Conservation (phyloP, 2,888 invertebrate species). For the Monoplex corrugatus region DNA sequence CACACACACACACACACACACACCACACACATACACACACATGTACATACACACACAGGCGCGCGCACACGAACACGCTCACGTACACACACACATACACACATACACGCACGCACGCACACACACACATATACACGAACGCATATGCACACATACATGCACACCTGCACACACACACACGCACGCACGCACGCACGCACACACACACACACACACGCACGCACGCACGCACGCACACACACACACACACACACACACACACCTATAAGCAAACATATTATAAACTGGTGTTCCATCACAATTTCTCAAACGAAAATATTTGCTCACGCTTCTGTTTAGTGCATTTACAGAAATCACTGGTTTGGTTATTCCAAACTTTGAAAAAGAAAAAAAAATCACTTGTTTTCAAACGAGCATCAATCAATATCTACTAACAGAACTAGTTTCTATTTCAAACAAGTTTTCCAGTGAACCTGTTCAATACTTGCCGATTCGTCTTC, state of each 20-base stretch:
- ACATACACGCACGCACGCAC: background rate
- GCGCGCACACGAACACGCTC: background rate
- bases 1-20: constrained; percentile 3
- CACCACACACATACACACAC: constrained; percentile 32
- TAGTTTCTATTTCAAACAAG: too few relatives aligned
- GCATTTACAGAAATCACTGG: too few relatives aligned
- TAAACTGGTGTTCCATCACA: background rate
- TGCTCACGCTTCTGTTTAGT: too few relatives aligned
- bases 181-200: constrained; percentile 1
- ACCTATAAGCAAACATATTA: background rate
- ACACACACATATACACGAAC: constrained; percentile 31
- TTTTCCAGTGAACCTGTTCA: too few relatives aligned
- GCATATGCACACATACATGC: constrained; percentile 3
- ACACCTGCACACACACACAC: constrained; percentile 31
- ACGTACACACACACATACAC: background rate
- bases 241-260: constrained; percentile 28
- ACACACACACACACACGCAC: constrained; percentile 6
- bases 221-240: background rate
- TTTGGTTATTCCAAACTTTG: too few relatives aligned
- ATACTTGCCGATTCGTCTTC: too few relatives aligned
- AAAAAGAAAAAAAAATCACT: too few relatives aligned
- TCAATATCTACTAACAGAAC: too few relatives aligned
- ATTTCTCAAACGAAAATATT: background rate
- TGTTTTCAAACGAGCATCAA: too few relatives aligned
- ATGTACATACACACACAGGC: constrained; percentile 10